These are phyloP conservation scores for Thera britannica DNA, from an alignment of 2,888 invertebrate species.

Conservation along the genomic window DNA sequence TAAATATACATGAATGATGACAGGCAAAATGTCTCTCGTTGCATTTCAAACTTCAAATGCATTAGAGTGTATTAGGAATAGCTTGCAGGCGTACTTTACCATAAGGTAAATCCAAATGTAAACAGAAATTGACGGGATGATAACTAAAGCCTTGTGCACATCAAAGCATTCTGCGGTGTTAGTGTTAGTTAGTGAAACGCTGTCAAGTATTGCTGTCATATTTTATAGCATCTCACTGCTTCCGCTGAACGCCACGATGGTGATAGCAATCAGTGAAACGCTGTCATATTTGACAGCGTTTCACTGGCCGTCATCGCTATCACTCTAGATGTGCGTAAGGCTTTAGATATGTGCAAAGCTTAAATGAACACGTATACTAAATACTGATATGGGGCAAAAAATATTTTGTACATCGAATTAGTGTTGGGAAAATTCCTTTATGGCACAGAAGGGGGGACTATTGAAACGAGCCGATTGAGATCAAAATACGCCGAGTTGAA, in stretches of 20 bases:
- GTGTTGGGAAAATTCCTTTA: background rate
- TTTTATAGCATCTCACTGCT: too few species aligned
- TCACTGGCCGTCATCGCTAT: too few species aligned
- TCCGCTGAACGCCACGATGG: too few species aligned
- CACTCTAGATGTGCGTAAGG: too few species aligned
- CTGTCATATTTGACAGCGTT: too few species aligned
- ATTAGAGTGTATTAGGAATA: conserved; percentile 2
- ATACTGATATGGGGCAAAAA: background rate
- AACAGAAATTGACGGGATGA: background rate
- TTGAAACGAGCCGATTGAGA: background rate
- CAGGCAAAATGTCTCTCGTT: conserved; percentile 41
- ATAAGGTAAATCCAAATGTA: background rate
- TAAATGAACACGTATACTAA: background rate
- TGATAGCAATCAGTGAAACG: too few species aligned
- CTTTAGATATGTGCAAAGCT: too few species aligned
- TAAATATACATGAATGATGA: conserved; percentile 53
- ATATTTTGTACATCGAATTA: background rate
- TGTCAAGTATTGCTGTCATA: too few species aligned
- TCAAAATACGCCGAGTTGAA: background rate
- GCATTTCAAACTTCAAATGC: conserved; percentile 4
- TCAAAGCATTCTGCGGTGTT: too few species aligned
- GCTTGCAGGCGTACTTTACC: background rate
- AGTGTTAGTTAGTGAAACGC: too few species aligned
- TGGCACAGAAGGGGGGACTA: too few species aligned
- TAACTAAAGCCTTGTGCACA: too few species aligned